Conservation (phyloP, 1,140 invertebrate species). For the Microplitis demolitor region DNA sequence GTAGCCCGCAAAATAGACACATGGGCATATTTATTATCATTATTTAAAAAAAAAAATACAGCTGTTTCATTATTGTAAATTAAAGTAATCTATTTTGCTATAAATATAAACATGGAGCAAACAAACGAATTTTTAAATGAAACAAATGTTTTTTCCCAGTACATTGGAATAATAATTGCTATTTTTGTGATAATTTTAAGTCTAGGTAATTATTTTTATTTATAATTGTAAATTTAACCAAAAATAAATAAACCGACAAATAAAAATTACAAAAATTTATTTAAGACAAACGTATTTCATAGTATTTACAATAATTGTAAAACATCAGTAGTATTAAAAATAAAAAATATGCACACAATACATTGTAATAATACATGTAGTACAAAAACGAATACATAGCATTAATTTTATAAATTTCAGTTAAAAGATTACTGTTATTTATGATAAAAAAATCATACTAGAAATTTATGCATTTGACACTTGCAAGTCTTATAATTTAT, state of each 20-base stretch:
- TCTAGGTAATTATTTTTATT: conserved; percentile 59
- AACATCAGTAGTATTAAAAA: conserved; percentile 40
- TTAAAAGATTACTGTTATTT: neutral
- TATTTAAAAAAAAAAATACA: no score
- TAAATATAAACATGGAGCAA: conserved; percentile 26
- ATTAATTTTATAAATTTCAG: conserved; percentile 3
- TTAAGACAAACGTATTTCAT: conserved; percentile 37
- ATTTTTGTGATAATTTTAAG: conserved; percentile 61
- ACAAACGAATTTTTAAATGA: conserved; percentile 32
- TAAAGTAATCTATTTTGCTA: no score
- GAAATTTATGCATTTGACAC: neutral
- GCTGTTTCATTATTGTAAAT: no score
- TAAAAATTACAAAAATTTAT: neutral
- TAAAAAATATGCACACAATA: conserved; percentile 40
- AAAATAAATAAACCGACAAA: neutral
- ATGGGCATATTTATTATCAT: no score
- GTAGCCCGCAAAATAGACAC: no score
- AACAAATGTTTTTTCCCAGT: conserved; percentile 50
- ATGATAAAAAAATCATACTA: neutral
- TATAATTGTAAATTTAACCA: conserved; percentile 5
- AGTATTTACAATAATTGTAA: conserved; percentile 44
- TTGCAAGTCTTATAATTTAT: neutral
- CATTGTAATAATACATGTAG: conserved; percentile 45
- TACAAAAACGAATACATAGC: conserved; percentile 47
- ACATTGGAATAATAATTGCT: conserved; percentile 58